Evolutionary conservation across 2,113 vertebrate species (phyloP).

Genomic region (Rhadina sibilatrix): DNA sequence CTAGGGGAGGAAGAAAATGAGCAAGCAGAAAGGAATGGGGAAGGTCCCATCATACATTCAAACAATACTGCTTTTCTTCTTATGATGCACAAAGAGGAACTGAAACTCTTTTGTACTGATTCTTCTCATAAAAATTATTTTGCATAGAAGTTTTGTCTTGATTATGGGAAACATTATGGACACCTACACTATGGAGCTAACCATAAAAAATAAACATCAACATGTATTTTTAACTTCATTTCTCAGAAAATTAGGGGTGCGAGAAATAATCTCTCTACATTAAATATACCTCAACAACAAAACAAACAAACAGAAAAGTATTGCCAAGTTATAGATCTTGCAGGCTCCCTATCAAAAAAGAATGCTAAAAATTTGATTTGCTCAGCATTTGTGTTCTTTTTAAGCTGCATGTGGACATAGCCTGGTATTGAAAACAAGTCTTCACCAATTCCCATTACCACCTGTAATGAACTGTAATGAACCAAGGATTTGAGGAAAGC

Average conservation of each 20-base stretch:
- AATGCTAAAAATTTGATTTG: neutral
- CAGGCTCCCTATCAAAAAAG: neutral
- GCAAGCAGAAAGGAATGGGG: conserved; percentile 72
- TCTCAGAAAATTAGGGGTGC: neutral
- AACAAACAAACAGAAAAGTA: neutral
- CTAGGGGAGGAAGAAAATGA: conserved; percentile 56
- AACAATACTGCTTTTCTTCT: conserved; percentile 77
- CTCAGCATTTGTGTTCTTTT: neutral
- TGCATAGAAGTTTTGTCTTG: neutral
- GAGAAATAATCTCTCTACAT: neutral
- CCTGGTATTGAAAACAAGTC: neutral
- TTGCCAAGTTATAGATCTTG: neutral
- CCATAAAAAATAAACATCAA: neutral
- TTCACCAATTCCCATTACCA: neutral
- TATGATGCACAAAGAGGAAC: conserved; percentile 43
- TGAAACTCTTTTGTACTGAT: neutral
- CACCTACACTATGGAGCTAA: neutral
- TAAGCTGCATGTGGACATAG: neutral
- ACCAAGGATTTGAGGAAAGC: neutral
- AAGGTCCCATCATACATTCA: conserved; percentile 62
- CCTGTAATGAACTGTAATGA: neutral
- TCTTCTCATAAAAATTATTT: conserved; percentile 28
- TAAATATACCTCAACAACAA: neutral
- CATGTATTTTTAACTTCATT: neutral
- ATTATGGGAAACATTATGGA: neutral